Evolutionary conservation across 2,113 vertebrate genomes (phyloP), one percentile per base, ranked within the genome.

Genomic region (Takifugu flavidus): DNA sequence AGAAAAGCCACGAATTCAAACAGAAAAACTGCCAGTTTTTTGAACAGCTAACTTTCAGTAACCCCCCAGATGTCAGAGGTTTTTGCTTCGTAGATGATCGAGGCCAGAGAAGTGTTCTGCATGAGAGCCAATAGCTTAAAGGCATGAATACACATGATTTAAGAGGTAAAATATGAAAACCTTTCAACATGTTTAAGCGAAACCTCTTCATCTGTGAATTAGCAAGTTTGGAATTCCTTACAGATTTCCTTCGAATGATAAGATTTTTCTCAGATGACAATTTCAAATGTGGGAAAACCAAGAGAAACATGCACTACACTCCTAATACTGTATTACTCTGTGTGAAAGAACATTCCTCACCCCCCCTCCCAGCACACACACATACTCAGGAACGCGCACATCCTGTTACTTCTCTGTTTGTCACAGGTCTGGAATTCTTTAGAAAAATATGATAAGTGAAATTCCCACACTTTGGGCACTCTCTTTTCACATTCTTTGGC

Each of bases 401-500:
- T 49, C 47, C 47, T 49, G 47, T 73, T 62, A 44, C 47, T 3
- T 49, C 55, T 56, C 59, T 52, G 5, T 65, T 82, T 61, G 53
- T 80, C 81, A 82, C 59, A 67, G 39, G 46, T 53, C 45, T 62
- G 75, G 65, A 77, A 85, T 83, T 72, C 59, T 55, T 73, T 56
- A 49, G 45, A 67, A 75, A 67, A 75, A 61, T 56, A 63, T 61
- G 49, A 70, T 64, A 82, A 62, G 72, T 67, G 44, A 75, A 76
- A 78, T 87, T 88, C 80, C 78, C 86, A 89, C 53, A 51, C 62
- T 79, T 77, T 67, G 44, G 61, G 59, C 60, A 78, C 81, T 65
- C 65, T 60, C 74, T 72, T 15, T 28, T 56, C 43, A 49, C 45
- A 43, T 62, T 56, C 71, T 49, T 74, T 54, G 42, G 62, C 67